Base-by-base conservation (phyloP, 2,113 vertebrate genomes). In the Perccottus glenii region DNA sequence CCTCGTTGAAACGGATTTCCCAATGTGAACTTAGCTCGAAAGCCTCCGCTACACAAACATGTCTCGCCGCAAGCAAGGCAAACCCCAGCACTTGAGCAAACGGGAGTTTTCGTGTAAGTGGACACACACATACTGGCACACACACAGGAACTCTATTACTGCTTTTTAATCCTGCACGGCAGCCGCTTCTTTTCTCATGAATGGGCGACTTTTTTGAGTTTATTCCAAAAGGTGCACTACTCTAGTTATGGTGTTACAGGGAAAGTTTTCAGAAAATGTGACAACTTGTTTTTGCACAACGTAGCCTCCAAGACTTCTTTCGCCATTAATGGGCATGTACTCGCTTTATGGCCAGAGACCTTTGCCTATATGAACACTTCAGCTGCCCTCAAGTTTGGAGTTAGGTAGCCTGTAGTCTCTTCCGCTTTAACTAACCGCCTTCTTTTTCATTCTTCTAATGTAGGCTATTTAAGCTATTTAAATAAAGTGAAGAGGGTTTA, bases 1-100 rank as follows among this genome's bases (percentile, higher is more conserved):
- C 93, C 92, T 93, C 92, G 90, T 94, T 94, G 80, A 72, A 71
- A 75, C 76, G 87, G 89, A 88, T 86, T 89, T 90, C 89, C 89
- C 86, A 64, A 90, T 90, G 89, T 90, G 89, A 90, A 83, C 85
- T 83, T 76, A 78, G 83, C 83, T 64, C 80, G 83, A 55, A 64
- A 88, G 92, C 90, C 92, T 87, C 92, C 93, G 89, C 92, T 90
- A 77, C 81, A 89, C 93, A 91, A 93, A 94, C 94, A 99, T 99
- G 97, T 99, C 97, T 96, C 97, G 97, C 94, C 97, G 97, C 93
- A 99, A 99, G 95, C 97, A 99, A 93, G 96, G 96, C 94, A 99
- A 97, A 94, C 97, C 97, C 88, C 96, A 97, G 95, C 97, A 99
- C 95, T 96, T 99, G 95, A 99, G 97, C 95, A 99, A 96, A 93